Evolutionary conservation across 2,113 vertebrate species (phyloP).

Genomic region (Apodemus speciosus): DNA sequence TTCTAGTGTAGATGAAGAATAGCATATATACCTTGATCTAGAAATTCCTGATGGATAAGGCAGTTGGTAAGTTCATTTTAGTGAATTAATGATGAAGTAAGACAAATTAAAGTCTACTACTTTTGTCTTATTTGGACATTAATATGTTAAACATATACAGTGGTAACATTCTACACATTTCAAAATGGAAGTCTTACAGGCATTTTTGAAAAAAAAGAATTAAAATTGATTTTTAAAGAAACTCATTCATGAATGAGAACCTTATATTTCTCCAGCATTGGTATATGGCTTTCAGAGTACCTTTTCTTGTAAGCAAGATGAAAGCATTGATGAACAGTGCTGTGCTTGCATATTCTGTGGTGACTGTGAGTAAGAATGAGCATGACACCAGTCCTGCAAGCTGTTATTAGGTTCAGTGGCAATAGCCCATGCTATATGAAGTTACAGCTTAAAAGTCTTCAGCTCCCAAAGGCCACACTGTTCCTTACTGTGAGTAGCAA

Average conservation of each 20-base stretch:
- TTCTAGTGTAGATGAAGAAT: background rate
- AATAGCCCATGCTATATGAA: background rate
- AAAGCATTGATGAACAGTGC: background rate
- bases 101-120: background rate
- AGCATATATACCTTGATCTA: background rate
- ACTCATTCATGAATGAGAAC: background rate
- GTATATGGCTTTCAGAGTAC: background rate
- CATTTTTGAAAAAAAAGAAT: background rate
- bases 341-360: background rate
- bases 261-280: background rate
- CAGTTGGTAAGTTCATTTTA: background rate
- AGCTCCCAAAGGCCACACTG: background rate
- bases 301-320: background rate
- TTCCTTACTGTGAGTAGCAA: background rate
- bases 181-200: background rate
- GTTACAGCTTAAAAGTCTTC: background rate
- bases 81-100: background rate
- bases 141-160: background rate
- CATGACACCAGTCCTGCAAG: background rate
- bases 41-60: background rate
- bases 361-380: background rate
- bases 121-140: background rate
- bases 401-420: background rate
- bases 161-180: background rate
- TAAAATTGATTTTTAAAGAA: background rate